Conservation (phyloP, 2,113 vertebrate genomes). For the Nyctibius bracteatus region DNA sequence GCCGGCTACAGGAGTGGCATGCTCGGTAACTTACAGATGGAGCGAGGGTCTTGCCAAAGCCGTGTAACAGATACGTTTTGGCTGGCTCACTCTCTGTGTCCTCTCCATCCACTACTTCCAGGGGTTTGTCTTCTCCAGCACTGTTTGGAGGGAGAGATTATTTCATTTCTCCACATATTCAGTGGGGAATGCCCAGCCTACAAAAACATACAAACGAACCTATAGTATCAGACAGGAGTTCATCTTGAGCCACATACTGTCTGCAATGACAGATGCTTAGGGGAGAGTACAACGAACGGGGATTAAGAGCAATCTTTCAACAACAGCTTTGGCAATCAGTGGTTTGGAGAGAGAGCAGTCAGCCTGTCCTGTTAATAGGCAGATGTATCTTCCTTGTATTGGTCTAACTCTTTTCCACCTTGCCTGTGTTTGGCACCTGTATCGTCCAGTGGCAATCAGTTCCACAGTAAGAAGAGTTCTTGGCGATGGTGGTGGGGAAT, state of each 20-base stretch:
- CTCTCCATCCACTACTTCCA: not conserved
- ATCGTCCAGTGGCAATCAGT: not conserved
- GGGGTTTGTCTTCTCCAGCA: not conserved
- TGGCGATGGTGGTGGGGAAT: not conserved
- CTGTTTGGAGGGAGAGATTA: not conserved
- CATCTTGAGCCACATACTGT: not conserved
- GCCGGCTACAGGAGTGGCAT: rapidly evolving
- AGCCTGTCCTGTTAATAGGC: not conserved
- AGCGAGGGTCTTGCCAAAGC: not conserved
- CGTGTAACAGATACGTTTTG: not conserved
- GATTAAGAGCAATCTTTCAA: not conserved
- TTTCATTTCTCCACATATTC: not conserved
- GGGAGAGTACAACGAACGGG: not conserved
- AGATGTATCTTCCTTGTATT: not conserved
- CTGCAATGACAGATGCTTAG: not conserved
- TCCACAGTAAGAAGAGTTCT: not conserved
- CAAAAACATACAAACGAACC: not conserved
- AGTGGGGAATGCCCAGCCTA: not conserved
- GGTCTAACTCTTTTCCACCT: not conserved
- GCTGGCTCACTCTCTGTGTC: not conserved
- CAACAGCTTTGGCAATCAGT: not conserved
- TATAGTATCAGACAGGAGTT: not conserved
- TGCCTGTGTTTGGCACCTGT: not conserved
- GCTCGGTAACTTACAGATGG: not conserved
- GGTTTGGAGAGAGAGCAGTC: not conserved